phyloP scores from a whole-genome alignment of 1,140 invertebrate genomes.

The Sarcophaga bullata region DNA sequence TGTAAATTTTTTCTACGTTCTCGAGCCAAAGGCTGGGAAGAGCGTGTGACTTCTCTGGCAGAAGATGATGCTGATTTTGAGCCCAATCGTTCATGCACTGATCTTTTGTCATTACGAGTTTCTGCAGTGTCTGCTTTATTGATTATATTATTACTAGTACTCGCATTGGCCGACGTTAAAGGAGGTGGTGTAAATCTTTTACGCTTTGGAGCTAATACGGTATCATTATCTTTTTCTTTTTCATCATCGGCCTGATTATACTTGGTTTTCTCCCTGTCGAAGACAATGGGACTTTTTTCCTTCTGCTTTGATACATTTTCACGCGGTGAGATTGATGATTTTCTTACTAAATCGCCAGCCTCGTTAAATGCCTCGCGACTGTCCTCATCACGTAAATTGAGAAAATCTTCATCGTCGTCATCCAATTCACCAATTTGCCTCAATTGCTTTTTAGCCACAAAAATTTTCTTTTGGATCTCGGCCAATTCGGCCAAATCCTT shows the following conservation, averaged over 20 bases:
- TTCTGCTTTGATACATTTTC: slow-evolving; percentile 35
- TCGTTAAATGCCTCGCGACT: slow-evolving; percentile 42
- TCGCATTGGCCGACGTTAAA: neutral
- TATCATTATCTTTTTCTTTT: slow-evolving; percentile 1
- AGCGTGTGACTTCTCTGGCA: neutral
- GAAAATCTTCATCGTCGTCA: slow-evolving; percentile 68
- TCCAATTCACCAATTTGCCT: slow-evolving; percentile 61
- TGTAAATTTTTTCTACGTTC: slow-evolving; percentile 43
- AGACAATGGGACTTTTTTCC: slow-evolving; percentile 60
- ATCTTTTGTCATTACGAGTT: slow-evolving; percentile 42
- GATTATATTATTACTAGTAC: neutral
- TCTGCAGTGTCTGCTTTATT: neutral
- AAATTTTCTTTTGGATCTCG: slow-evolving; percentile 66
- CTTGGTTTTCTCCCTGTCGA: slow-evolving; percentile 45
- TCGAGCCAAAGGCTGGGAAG: slow-evolving; percentile 34
- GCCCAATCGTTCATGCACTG: slow-evolving; percentile 62
- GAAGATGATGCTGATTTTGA: slow-evolving; percentile 39
- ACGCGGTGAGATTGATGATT: neutral
- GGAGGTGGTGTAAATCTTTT: slow-evolving; percentile 40
- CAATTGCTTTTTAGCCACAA: slow-evolving; percentile 66
- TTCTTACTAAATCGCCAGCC: slow-evolving; percentile 17
- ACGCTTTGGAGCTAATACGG: neutral
- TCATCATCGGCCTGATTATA: neutral
- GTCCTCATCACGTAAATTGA: slow-evolving; percentile 69
- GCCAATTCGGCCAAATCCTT: slow-evolving; percentile 61